Base-by-base conservation (phyloP, 2,888 invertebrate species). In the Morpho helenor region DNA sequence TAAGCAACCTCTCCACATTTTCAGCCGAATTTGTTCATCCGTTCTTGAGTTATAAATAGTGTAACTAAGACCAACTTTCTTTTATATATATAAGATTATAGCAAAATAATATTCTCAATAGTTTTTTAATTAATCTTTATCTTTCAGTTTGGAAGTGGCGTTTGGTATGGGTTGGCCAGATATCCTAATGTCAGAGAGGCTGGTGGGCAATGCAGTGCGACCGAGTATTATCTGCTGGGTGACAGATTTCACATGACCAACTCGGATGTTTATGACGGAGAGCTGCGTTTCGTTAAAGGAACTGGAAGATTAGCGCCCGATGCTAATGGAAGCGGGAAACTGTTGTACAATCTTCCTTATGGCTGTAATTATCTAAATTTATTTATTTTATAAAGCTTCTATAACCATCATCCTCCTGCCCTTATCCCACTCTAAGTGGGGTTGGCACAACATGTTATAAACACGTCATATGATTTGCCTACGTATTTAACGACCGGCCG, bases 331-430 rank as follows among this genome's bases (percentile, higher is more conserved):
- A 44, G 57, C 8, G 63, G 60, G 0, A 64, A 62, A 51, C 47
- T 64, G n/a, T 8, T 57, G 9, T 48, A 50, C 22, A 39, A 47
- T 1, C 59, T 63, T 9, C 57, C 57, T 7, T 57, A 60, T 22
- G 63, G 65, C 51, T 59, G 65, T 66, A 49, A 59, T 40, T 8
- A 44, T 44, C 6, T 10, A 23, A 10, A 7, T 46, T 51, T 39
- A 39, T 31, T 31, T 49, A 31, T 31, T 3, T 31, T 31, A 31
- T 2, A 31, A 31, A 31, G 3, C 4, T 31, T n/a, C n/a, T n/a
- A n/a, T n/a, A n/a, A n/a, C n/a, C n/a, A n/a, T n/a, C n/a, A n/a
- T n/a, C n/a, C n/a, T n/a, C n/a, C n/a, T n/a, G n/a, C n/a, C n/a
- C n/a, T n/a, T n/a, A n/a, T n/a, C n/a, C n/a, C n/a, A n/a, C n/a